Evolutionary conservation across 2,888 invertebrate species (phyloP).

Genomic region (Diachrysia chrysitis): DNA sequence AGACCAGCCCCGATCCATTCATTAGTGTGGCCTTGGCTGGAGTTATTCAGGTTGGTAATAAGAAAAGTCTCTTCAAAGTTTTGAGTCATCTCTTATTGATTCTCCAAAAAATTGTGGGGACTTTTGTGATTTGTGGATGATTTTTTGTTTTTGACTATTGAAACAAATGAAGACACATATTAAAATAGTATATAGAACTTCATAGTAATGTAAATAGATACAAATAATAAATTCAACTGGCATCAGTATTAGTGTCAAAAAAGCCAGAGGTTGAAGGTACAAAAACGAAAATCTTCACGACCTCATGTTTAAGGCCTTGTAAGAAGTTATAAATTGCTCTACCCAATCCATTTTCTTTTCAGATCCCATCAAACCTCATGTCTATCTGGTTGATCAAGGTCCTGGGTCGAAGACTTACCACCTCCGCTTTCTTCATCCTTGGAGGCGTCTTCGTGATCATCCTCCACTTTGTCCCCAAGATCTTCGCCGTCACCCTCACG

Average conservation of each 20-base stretch:
- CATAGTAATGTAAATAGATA: too few relatives aligned
- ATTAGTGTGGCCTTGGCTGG: conserved; percentile 93
- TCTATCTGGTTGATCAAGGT: conserved; percentile 90
- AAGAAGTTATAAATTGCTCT: too few relatives aligned
- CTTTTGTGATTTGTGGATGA: neutral
- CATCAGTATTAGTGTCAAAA: too few relatives aligned
- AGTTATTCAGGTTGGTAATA: conserved; percentile 74
- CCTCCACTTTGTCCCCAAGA: conserved; percentile 87
- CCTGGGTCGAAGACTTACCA: conserved; percentile 91
- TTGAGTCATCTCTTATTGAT: neutral
- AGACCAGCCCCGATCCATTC: conserved; percentile 94
- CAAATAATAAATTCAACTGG: too few relatives aligned
- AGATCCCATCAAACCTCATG: conserved; percentile 87
- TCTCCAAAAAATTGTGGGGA: neutral
- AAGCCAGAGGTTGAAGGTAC: too few relatives aligned
- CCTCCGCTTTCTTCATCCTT: conserved; percentile 89
- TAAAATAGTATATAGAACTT: too few relatives aligned
- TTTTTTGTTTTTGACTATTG: too few relatives aligned
- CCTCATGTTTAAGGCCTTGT: too few relatives aligned
- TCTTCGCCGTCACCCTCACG: conserved; percentile 88
- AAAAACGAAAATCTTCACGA: too few relatives aligned
- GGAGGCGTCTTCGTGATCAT: conserved; percentile 90
- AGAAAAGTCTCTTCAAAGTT: neutral
- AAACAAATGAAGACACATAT: too few relatives aligned
- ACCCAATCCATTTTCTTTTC: conserved; percentile 87